These are phyloP conservation scores for Pterostichus madidus DNA, from an alignment of 2,888 invertebrate genomes.

Conservation along the genomic window DNA sequence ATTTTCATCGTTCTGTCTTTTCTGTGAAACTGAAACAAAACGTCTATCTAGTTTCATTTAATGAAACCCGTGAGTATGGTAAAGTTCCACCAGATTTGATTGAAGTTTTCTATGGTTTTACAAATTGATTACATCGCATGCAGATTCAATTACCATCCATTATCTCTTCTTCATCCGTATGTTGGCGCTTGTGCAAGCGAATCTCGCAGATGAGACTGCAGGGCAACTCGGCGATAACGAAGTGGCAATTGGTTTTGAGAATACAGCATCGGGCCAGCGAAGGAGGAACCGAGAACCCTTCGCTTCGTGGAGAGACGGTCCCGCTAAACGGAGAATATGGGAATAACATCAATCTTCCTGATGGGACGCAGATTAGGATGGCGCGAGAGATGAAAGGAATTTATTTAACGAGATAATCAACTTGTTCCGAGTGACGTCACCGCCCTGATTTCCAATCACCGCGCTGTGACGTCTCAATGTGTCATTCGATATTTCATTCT, in stretches of 20 bases:
- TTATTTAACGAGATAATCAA: constrained; percentile 64
- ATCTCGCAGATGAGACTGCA: neutral
- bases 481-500: constrained; percentile 25
- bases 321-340: constrained; percentile 45
- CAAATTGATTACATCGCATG: constrained; percentile 36
- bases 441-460: constrained; percentile 55
- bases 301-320: neutral
- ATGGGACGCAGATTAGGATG: constrained; percentile 65
- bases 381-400: constrained; percentile 64
- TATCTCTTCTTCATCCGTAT: constrained; percentile 26
- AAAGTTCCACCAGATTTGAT: neutral
- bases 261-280: constrained; percentile 15
- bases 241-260: constrained; percentile 39
- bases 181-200: neutral
- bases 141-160: constrained; percentile 15
- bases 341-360: constrained; percentile 62
- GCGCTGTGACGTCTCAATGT: constrained; percentile 12
- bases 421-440: constrained; percentile 58
- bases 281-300: neutral
- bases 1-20: too few relatives aligned
- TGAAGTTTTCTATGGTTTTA: constrained; percentile 29
- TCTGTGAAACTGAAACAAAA: too few relatives aligned
- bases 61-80: neutral
- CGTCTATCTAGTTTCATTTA: neutral
- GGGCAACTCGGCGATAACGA: constrained; percentile 19